A percentile compares a stretch with the other conserved stretches of the same genome.
phyloP scores from a whole-genome alignment of 2,888 invertebrate genomes.

The Idaea dimidiata region DNA sequence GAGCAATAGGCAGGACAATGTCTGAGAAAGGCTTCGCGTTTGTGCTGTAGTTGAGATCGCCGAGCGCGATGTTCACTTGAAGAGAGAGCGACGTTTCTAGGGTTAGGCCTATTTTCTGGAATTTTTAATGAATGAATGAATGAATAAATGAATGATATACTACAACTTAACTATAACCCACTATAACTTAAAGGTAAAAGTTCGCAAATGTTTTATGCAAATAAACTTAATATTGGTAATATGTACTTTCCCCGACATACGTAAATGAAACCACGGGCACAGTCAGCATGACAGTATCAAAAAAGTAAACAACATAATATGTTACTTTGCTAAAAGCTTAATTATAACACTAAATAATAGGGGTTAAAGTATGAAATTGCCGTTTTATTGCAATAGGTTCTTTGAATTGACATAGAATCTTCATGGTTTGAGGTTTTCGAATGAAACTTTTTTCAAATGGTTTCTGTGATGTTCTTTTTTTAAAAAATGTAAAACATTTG shows the following conservation, averaged over 20 bases:
- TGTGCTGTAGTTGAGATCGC: constrained; percentile 79
- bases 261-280: not conserved
- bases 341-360: too few species aligned
- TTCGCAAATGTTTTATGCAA: not conserved
- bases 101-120: constrained; percentile 83
- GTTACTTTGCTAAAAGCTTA: too few species aligned
- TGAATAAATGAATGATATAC: too few species aligned
- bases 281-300: not conserved
- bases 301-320: not conserved
- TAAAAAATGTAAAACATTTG: too few species aligned
- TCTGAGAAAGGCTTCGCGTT: constrained; percentile 81
- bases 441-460: too few species aligned
- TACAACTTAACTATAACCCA: not conserved
- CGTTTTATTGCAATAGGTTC: too few species aligned
- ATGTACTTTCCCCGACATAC: not conserved
- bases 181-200: not conserved
- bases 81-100: constrained; percentile 81
- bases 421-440: too few species aligned
- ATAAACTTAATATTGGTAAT: too few species aligned
- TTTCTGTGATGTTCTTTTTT: too few species aligned
- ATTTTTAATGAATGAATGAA: too few species aligned
- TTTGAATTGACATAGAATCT: too few species aligned
- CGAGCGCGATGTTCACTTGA: constrained; percentile 86
- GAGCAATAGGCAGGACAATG: constrained; percentile 84
- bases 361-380: too few species aligned